Evolutionary conservation across 2,113 vertebrate species (phyloP).

Genomic region (Silurus asotus): DNA sequence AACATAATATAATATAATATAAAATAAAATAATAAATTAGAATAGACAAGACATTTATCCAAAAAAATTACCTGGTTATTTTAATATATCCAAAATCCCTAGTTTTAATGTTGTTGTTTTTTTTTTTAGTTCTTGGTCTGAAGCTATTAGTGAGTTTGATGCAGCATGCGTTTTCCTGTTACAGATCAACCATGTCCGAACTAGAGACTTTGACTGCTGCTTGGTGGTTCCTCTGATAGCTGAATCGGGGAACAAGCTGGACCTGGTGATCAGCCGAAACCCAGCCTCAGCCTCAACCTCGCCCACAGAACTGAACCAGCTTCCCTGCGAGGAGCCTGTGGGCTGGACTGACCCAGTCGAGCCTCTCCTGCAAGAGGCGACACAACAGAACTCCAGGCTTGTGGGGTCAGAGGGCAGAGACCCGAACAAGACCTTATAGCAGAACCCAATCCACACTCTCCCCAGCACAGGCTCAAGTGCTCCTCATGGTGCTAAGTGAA

Average conservation of each 20-base stretch:
- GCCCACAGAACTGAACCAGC: constrained; percentile 63
- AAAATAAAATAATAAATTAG: too few species aligned
- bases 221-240: constrained; percentile 96
- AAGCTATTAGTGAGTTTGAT: not conserved
- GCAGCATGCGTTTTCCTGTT: not conserved
- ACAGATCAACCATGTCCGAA: constrained; percentile 94
- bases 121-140: not conserved
- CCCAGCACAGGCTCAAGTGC: constrained; percentile 36
- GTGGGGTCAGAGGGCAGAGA: constrained; percentile 75
- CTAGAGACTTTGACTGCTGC: constrained; percentile 98
- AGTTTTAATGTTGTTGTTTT: not conserved
- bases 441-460: constrained; percentile 43
- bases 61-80: not conserved
- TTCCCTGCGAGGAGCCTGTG: constrained; percentile 65
- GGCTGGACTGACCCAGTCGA: constrained; percentile 75
- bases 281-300: constrained; percentile 79
- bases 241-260: constrained; percentile 93
- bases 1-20: too few species aligned
- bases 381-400: constrained; percentile 67
- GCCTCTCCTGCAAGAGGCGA: constrained; percentile 65
- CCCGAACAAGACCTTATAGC: constrained; percentile 90
- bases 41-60: too few species aligned
- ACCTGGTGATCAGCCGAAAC: constrained; percentile 94
- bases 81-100: not conserved
- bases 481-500: constrained; percentile 88